phyloP scores from a whole-genome alignment of 1,140 invertebrate genomes.

The Drosophila bifasciata region DNA sequence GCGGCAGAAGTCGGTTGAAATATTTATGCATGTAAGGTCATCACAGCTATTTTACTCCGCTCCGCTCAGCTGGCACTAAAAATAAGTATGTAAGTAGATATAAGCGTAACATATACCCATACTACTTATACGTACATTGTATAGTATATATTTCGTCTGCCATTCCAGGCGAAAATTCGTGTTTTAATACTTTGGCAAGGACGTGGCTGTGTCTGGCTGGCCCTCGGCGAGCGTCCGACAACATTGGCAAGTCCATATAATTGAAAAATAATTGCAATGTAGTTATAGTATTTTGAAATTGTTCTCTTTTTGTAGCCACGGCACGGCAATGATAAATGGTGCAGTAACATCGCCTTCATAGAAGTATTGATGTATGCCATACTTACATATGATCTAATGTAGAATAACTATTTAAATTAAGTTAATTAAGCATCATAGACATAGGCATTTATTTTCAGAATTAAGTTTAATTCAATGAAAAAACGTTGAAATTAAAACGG shows the following conservation, averaged over 20 bases:
- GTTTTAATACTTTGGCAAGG: constrained; percentile 67
- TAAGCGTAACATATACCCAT: constrained; percentile 19
- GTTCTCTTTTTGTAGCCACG: neutral
- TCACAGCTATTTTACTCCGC: constrained; percentile 61
- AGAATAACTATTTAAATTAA: no score
- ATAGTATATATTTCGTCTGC: constrained; percentile 20
- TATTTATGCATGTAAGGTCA: constrained; percentile 80
- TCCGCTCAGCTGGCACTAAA: constrained; percentile 73
- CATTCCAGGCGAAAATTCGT: constrained; percentile 44
- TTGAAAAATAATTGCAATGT: constrained; percentile 75
- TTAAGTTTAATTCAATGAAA: no score
- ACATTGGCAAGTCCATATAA: constrained; percentile 52
- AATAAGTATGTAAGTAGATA: constrained; percentile 47
- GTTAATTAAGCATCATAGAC: no score
- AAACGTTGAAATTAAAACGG: no score
- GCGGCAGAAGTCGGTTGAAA: constrained; percentile 62
- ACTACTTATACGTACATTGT: neutral
- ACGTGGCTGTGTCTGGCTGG: constrained; percentile 22
- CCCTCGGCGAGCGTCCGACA: constrained; percentile 32
- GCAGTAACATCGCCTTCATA: no score
- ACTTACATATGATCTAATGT: no score
- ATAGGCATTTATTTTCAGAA: no score
- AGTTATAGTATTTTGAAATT: constrained; percentile 11
- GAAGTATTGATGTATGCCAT: no score
- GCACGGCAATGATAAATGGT: constrained; percentile 16